These are phyloP conservation scores for Euphonia xanthogaster DNA, from an alignment of 2,797 vertebrate genomes.

Conservation along the genomic window DNA sequence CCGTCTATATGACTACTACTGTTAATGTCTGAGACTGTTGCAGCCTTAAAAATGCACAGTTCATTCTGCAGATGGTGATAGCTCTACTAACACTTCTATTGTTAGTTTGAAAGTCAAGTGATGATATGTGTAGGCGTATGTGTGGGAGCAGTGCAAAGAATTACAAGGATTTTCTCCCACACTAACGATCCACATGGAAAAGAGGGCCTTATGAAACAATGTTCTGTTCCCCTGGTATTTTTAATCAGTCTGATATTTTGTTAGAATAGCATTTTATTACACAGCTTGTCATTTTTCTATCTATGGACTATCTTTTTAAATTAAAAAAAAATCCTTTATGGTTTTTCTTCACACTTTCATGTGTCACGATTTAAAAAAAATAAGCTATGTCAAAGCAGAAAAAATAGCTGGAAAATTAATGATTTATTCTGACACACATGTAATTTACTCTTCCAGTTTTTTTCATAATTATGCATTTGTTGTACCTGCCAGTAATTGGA, in stretches of 20 bases:
- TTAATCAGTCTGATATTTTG: slow-evolving; percentile 72
- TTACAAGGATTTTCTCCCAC: slow-evolving; percentile 80
- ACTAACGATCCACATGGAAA: slow-evolving; percentile 70
- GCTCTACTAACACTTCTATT: slow-evolving; percentile 78
- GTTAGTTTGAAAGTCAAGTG: slow-evolving; percentile 80
- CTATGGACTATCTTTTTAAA: slow-evolving; percentile 16
- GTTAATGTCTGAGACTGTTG: slow-evolving; percentile 52
- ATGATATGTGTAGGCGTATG: slow-evolving; percentile 79
- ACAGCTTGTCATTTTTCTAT: slow-evolving; percentile 36
- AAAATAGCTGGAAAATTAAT: slow-evolving; percentile 18
- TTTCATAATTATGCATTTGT: slow-evolving; percentile 40
- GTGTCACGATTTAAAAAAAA: neutral
- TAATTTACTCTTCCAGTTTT: slow-evolving; percentile 20
- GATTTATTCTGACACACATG: slow-evolving; percentile 48
- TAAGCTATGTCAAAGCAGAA: slow-evolving; percentile 32
- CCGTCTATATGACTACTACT: slow-evolving; percentile 30
- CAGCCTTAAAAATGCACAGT: slow-evolving; percentile 68
- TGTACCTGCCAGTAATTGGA: slow-evolving; percentile 31
- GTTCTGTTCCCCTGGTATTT: slow-evolving; percentile 70
- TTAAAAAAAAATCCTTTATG: neutral
- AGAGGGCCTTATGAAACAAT: slow-evolving; percentile 72
- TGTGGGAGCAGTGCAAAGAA: slow-evolving; percentile 80
- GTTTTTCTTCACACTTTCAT: slow-evolving; percentile 10
- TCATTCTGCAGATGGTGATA: slow-evolving; percentile 79
- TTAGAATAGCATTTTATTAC: slow-evolving; percentile 66